A percentile compares a stretch with the other conserved stretches of the same genome.
These are phyloP conservation scores for Selene dorsalis DNA, from an alignment of 2,797 vertebrate species.

Conservation along the genomic window DNA sequence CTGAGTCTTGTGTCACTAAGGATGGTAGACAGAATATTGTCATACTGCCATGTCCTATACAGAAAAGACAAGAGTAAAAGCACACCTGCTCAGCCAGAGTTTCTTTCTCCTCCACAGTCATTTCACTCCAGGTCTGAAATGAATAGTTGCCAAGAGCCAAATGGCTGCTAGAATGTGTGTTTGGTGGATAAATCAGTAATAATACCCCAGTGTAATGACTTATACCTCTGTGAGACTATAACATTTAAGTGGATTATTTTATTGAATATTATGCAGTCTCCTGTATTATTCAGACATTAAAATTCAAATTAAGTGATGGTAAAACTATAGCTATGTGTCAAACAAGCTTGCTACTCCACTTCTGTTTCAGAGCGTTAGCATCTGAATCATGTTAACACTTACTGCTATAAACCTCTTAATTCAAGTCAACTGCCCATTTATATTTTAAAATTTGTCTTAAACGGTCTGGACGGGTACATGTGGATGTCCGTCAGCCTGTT, in stretches of 20 bases:
- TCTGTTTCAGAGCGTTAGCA: neutral
- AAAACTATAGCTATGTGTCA: neutral
- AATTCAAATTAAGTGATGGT: neutral
- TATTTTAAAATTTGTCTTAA: neutral
- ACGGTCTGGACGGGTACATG: neutral
- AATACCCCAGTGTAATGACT: neutral
- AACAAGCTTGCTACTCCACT: neutral
- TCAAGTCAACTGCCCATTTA: neutral
- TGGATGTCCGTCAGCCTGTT: slow-evolving; percentile 2
- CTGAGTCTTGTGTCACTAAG: slow-evolving; percentile 84
- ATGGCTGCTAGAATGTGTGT: slow-evolving; percentile 45
- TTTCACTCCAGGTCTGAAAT: slow-evolving; percentile 47
- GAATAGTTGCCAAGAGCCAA: slow-evolving; percentile 46
- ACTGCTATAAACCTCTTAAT: neutral
- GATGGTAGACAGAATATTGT: slow-evolving; percentile 83
- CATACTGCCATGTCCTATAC: slow-evolving; percentile 85
- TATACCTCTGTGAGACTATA: slow-evolving; percentile 9
- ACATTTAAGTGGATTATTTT: slow-evolving; percentile 7
- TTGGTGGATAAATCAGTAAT: slow-evolving; percentile 42
- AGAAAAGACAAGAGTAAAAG: slow-evolving; percentile 81
- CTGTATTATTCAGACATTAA: neutral
- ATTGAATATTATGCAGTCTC: neutral
- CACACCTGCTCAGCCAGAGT: slow-evolving; percentile 71
- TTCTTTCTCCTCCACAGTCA: slow-evolving; percentile 49
- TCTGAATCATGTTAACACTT: slow-evolving; percentile 4